Percentiles rank a stretch among this genome's conserved stretches.
phyloP scores from a whole-genome alignment of 23 tunicate species.

The Botrylloides violaceus region DNA sequence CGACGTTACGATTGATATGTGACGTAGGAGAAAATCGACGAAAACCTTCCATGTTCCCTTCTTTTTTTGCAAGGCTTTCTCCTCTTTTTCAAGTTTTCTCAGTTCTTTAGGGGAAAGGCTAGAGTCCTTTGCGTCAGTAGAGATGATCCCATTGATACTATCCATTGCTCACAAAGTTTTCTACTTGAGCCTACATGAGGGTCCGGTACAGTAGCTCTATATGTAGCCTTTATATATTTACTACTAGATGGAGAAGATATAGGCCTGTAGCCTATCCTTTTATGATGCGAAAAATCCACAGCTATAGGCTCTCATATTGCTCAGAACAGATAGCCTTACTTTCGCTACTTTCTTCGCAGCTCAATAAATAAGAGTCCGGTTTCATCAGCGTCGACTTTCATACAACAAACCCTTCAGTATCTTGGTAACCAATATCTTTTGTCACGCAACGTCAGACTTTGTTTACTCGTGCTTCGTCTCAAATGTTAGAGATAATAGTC shows the following conservation, averaged over 20 bases:
- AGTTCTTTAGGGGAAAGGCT: conserved; percentile 74
- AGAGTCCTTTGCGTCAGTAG: conserved; percentile 43
- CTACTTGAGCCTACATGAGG: no score
- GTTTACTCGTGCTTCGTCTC: conserved; percentile 4
- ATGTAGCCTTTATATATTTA: no score
- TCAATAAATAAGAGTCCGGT: background rate
- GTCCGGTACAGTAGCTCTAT: no score
- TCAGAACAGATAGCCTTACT: no score
- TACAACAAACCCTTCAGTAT: conserved; percentile 2
- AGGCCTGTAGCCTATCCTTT: no score
- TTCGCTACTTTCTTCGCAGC: background rate
- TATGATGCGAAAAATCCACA: no score
- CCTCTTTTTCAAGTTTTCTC: conserved; percentile 71
- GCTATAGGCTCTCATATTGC: no score
- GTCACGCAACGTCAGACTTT: background rate
- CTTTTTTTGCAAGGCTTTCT: conserved; percentile 59
- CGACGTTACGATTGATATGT: conserved; percentile 79
- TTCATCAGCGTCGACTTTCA: background rate
- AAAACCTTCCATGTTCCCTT: conserved; percentile 92
- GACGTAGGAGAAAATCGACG: conserved; percentile 79
- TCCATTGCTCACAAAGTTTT: background rate
- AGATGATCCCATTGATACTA: conserved; percentile 36
- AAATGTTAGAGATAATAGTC: background rate
- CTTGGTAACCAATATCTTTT: background rate
- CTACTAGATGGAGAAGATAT: no score